Conservation (phyloP, 1,140 invertebrate species). For the Luehdorfia chinensis region DNA sequence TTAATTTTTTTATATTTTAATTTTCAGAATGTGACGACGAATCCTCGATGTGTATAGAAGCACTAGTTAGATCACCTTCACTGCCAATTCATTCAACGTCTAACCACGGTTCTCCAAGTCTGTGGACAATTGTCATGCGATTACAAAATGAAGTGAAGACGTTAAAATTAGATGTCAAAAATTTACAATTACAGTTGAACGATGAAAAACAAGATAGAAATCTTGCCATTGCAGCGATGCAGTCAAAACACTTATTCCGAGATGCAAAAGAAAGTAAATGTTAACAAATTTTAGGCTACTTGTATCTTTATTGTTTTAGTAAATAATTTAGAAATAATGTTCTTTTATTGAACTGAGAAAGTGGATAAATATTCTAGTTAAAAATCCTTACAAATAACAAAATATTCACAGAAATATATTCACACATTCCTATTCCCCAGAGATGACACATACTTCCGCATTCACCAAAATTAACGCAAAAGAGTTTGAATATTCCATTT, state of each 20-base stretch:
- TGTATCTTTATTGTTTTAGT: no score
- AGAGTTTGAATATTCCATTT: no score
- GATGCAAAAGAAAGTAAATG: slow-evolving; percentile 76
- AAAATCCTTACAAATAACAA: no score
- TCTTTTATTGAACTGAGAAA: no score
- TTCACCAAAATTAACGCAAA: no score
- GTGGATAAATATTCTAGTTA: no score
- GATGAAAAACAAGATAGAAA: slow-evolving; percentile 71
- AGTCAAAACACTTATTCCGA: slow-evolving; percentile 62
- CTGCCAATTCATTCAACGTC: slow-evolving; percentile 60
- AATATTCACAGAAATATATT: no score
- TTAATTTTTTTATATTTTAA: slow-evolving; percentile 24
- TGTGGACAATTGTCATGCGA: slow-evolving; percentile 68
- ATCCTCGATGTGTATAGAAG: slow-evolving; percentile 46
- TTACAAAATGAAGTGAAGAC: slow-evolving; percentile 69
- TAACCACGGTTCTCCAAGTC: slow-evolving; percentile 50
- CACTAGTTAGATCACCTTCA: slow-evolving; percentile 68
- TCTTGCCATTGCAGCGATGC: slow-evolving; percentile 66
- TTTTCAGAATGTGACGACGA: slow-evolving; percentile 76
- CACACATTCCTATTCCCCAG: no score
- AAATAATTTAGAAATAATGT: no score
- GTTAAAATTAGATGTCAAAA: slow-evolving; percentile 65
- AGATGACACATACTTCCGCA: no score
- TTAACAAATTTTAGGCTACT: no score
- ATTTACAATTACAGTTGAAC: slow-evolving; percentile 60